These are phyloP conservation scores for Brevimyrus niger DNA, from an alignment of 2,113 vertebrate genomes.

Conservation along the genomic window DNA sequence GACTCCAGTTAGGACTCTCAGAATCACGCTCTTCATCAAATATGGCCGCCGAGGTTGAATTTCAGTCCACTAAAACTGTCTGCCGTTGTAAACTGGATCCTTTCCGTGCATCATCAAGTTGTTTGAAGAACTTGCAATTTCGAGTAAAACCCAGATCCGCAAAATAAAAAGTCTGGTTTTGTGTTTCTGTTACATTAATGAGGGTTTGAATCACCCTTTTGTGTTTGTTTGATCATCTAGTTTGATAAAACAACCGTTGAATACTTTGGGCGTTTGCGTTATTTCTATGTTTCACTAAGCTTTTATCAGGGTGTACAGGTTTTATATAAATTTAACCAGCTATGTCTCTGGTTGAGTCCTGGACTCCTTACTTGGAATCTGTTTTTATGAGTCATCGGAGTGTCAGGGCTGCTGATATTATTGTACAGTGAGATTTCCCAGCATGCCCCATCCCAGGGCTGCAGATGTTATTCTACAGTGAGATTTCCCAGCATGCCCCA, in stretches of 20 bases:
- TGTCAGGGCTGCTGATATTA: not conserved
- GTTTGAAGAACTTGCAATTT: not conserved
- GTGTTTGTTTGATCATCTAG: not conserved
- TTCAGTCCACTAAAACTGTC: slow-evolving; percentile 19
- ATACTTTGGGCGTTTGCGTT: not conserved
- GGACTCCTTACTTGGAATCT: not conserved
- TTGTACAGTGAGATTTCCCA: not conserved
- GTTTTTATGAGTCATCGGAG: not conserved
- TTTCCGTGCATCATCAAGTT: not conserved
- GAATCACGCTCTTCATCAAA: not conserved
- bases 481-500: not conserved
- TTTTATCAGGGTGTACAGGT: not conserved
- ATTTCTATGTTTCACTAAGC: not conserved
- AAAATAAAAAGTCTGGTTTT: not conserved
- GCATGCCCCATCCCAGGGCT: not conserved
- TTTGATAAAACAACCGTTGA: not conserved
- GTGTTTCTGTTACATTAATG: slow-evolving; percentile 2
- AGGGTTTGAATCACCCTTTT: not conserved
- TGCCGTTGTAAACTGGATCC: not conserved
- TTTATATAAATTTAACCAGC: not conserved
- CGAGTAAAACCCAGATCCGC: not conserved
- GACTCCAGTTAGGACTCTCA: not conserved
- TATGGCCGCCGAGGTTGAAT: not conserved
- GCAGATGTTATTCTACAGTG: not conserved
- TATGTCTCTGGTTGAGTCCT: not conserved